Percentiles rank a stretch among this genome's conserved stretches.
These are phyloP conservation scores for Proteles cristata DNA, from an alignment of 2,113 vertebrate species.

Conservation along the genomic window DNA sequence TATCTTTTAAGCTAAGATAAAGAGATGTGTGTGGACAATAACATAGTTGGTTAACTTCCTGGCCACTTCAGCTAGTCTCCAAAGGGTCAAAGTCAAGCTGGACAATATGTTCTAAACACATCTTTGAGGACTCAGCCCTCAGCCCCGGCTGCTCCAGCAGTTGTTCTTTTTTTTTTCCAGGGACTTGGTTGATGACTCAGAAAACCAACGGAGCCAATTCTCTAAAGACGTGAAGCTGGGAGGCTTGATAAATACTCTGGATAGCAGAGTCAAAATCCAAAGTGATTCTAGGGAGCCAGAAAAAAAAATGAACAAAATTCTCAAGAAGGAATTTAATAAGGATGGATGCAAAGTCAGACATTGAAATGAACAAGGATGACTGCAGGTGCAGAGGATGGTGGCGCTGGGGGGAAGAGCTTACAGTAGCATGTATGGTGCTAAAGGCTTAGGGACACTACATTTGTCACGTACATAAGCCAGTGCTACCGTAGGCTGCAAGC, in stretches of 20 bases:
- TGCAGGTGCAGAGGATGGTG: neutral
- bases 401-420: neutral
- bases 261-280: neutral
- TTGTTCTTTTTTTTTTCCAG: neutral
- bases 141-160: neutral
- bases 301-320: neutral
- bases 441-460: neutral
- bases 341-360: neutral
- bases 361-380: neutral
- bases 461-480: neutral
- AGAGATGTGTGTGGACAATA: neutral
- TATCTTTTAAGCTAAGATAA: neutral
- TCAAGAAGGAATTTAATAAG: neutral
- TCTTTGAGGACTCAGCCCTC: neutral
- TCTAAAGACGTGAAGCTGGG: neutral
- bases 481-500: neutral
- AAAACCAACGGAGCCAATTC: slow-evolving; percentile 39
- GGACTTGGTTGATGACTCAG: slow-evolving; percentile 24
- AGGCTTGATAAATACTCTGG: neutral
- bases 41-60: neutral
- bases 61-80: neutral
- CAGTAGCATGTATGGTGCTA: fast-evolving
- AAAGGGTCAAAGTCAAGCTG: neutral
- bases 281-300: neutral
- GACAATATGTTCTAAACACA: neutral